Conservation (phyloP, 2,113 vertebrate genomes). For the Panthera tigris region DNA sequence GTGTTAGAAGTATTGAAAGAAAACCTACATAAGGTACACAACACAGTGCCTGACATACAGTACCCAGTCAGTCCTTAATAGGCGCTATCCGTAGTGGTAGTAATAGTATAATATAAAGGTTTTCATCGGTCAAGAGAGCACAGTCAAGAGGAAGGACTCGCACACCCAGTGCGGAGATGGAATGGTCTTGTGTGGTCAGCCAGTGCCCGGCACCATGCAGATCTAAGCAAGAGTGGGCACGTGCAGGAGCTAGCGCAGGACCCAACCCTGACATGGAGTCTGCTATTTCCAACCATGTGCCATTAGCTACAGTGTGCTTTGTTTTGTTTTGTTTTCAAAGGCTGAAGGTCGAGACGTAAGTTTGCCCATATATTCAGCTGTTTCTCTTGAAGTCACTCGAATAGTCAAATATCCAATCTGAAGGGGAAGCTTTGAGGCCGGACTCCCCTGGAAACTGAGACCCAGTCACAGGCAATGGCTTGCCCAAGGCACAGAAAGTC, state of each 20-base stretch:
- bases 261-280: background rate
- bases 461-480: background rate
- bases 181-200: background rate
- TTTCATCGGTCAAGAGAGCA: background rate
- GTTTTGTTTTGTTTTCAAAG: background rate
- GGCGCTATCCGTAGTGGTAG: background rate
- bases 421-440: background rate
- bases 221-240: background rate
- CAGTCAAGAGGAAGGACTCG: background rate
- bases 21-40: background rate
- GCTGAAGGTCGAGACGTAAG: background rate
- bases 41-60: background rate
- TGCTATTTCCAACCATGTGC: background rate
- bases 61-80: background rate
- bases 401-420: conserved; percentile 24
- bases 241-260: background rate
- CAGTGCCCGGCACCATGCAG: background rate
- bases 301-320: background rate
- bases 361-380: background rate
- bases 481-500: background rate
- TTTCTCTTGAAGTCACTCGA: conserved; percentile 6
- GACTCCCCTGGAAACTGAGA: conserved; percentile 7
- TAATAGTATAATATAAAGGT: background rate
- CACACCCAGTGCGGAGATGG: background rate
- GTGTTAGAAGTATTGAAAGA: background rate